Base-by-base conservation (phyloP, 2,888 invertebrate genomes). In the Lepidocyrtinus sp. region DNA sequence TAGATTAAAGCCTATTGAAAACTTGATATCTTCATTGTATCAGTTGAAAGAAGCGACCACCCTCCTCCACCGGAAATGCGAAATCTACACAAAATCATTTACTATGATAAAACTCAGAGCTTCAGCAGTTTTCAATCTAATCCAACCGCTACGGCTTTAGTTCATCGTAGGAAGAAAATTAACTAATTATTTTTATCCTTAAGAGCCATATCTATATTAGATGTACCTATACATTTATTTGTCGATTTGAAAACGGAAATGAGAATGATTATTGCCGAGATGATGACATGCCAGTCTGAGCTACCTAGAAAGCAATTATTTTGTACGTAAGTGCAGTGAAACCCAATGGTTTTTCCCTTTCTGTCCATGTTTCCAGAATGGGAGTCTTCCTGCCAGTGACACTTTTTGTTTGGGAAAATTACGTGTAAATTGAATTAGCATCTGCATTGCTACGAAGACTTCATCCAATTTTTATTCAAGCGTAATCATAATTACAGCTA, bases 171-270 rank as follows among this genome's bases (percentile, higher is more conserved):
- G 17, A 50, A 50, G n/a, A 50, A 59, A 59, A 59, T 59, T 59
- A 59, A 74, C 69, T 74, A 74, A 74, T 74, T 74, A 76, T 70
- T 74, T 59, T 70, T 70, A 62, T n/a, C n/a, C n/a, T n/a, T n/a
- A 78, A 73, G 73, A 69, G 73, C 24, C 15, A 22, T 36, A 70
- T 72, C 45, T 67, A 45, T 45, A 45, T 45, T 12, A 7, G 12
- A 7, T 45, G 7, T 45, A 12, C 12, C 12, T n/a, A n/a, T n/a
- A n/a, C 22, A 59, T 59, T 59, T 59, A 3, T 59, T 59, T n/a
- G 68, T 61, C 75, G 80, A 80, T 80, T 80, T 71, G 70, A 22
- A 61, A 80, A 67, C 80, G 80, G 80, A 80, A 80, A 80, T 80
- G 80, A 75, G 75, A 80, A 75, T 80, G 80, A 80, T 80, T 80